phyloP scores from a whole-genome alignment of 2,113 vertebrate genomes.

The Cygnus atratus region DNA sequence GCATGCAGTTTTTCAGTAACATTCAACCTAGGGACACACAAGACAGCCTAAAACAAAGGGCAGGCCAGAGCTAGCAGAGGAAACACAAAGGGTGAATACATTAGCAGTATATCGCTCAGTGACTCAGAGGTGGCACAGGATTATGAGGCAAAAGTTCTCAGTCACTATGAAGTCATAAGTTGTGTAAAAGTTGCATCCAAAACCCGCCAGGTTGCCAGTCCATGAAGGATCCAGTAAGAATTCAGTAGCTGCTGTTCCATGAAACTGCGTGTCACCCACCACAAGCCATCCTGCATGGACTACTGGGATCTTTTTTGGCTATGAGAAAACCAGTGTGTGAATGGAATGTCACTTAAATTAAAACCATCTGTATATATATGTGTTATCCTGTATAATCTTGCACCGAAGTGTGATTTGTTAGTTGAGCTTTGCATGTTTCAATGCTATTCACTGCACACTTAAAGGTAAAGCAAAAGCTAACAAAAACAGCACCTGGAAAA shows the following conservation, averaged over 20 bases:
- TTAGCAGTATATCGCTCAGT: background rate
- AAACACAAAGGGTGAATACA: background rate
- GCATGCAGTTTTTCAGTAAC: background rate
- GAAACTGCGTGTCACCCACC: background rate
- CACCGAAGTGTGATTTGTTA: background rate
- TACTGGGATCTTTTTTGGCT: background rate
- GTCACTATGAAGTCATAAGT: background rate
- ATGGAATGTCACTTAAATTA: background rate
- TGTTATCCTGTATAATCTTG: background rate
- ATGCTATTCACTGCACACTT: background rate
- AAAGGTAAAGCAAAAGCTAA: background rate
- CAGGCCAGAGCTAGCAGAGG: background rate
- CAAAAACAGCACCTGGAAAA: background rate
- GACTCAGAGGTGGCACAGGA: background rate
- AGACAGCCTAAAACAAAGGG: background rate
- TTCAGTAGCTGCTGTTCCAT: background rate
- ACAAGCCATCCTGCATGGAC: background rate
- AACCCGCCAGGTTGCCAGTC: background rate
- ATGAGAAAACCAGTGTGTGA: background rate
- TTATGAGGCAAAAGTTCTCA: background rate
- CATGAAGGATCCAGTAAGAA: background rate
- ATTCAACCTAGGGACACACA: background rate
- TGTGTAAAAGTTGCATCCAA: background rate
- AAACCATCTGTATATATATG: background rate
- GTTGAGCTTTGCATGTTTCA: background rate